Percentiles rank a stretch among this genome's conserved stretches.
Conservation (phyloP, 2,113 vertebrate species). For the Cairina moschata region DNA sequence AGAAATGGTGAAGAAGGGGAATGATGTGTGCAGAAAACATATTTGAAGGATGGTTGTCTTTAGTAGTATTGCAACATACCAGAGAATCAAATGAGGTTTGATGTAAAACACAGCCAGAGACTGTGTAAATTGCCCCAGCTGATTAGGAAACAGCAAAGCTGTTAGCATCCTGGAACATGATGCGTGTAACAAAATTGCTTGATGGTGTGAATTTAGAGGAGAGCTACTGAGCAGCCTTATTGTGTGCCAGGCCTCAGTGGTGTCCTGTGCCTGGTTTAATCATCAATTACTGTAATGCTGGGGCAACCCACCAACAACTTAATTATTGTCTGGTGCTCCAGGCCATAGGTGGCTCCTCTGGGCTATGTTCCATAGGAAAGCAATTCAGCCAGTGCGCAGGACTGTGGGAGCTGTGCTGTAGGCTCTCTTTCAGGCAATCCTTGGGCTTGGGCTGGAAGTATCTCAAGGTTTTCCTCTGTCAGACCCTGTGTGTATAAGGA, state of each 20-base stretch:
- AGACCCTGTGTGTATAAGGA: not conserved
- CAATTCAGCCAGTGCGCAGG: not conserved
- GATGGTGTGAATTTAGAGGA: slow-evolving; percentile 2
- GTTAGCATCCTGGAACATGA: not conserved
- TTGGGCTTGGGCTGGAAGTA: rapidly evolving
- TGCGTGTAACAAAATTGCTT: not conserved
- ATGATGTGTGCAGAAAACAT: not conserved
- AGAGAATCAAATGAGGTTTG: slow-evolving; percentile 13
- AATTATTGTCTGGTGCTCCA: not conserved
- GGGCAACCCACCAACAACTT: slow-evolving; percentile 14
- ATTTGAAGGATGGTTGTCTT: not conserved
- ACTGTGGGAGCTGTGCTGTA: not conserved
- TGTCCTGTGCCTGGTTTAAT: slow-evolving; percentile 13
- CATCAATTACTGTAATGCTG: slow-evolving; percentile 13
- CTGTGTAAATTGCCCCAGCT: slow-evolving; percentile 6
- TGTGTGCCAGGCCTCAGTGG: not conserved
- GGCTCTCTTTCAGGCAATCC: rapidly evolving
- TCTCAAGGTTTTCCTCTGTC: not conserved
- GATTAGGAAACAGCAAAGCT: slow-evolving; percentile 17
- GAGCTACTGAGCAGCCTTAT: not conserved
- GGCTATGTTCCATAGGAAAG: not conserved
- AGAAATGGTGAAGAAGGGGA: not conserved
- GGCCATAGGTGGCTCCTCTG: not conserved
- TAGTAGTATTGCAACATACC: not conserved
- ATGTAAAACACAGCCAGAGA: slow-evolving; percentile 22